Evolutionary conservation across 2,113 vertebrate species (phyloP).

Genomic region (Corapipo altera): DNA sequence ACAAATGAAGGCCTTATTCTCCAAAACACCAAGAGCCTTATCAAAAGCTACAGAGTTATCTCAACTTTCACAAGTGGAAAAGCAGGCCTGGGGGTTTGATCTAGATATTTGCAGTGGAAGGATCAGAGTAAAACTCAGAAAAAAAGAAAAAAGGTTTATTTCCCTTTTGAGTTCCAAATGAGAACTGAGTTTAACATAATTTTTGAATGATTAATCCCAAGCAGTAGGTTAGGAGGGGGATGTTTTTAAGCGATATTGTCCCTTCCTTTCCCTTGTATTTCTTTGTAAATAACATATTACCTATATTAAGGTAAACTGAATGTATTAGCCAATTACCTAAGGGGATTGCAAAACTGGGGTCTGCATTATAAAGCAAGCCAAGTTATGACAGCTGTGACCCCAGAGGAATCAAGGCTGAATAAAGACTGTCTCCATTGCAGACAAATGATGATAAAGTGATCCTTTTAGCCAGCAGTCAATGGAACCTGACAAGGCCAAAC

Average conservation of each 20-base stretch:
- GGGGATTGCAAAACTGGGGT: constrained; percentile 60
- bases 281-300: constrained; percentile 49
- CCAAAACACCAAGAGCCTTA: not conserved
- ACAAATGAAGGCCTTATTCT: not conserved
- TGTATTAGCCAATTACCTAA: constrained; percentile 70
- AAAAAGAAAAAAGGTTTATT: not conserved
- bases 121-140: not conserved
- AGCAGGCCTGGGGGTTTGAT: not conserved
- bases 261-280: not conserved
- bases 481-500: constrained; percentile 85
- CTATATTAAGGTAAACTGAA: constrained; percentile 67
- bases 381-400: constrained; percentile 81
- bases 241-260: not conserved
- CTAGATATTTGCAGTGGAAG: not conserved
- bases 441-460: constrained; percentile 99
- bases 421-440: constrained; percentile 82
- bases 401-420: constrained; percentile 80
- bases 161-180: not conserved
- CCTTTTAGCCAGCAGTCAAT: constrained; percentile 83
- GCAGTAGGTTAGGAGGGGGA: not conserved
- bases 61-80: not conserved
- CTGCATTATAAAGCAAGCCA: constrained; percentile 72
- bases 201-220: constrained; percentile 12
- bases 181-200: not conserved
- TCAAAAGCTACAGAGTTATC: not conserved